phyloP scores from a whole-genome alignment of 2,797 vertebrate genomes.

The Myotis vivesi region DNA sequence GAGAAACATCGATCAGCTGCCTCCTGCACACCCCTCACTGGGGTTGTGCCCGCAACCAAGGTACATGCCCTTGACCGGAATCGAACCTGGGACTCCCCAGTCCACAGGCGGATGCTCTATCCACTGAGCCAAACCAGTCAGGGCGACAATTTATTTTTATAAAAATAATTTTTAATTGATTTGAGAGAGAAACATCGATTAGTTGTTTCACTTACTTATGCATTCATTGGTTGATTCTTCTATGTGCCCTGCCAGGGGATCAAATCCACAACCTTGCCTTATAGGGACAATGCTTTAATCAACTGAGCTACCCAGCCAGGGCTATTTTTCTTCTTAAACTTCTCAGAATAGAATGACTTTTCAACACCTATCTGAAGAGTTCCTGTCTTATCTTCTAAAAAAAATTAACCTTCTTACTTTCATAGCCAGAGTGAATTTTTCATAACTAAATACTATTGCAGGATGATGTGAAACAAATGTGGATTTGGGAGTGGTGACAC shows the following conservation, averaged over 20 bases:
- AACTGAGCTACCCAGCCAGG: background rate
- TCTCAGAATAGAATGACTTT: background rate
- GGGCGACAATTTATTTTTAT: background rate
- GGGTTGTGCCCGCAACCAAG: too few relatives aligned
- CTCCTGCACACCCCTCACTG: too few relatives aligned
- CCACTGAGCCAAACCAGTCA: too few relatives aligned
- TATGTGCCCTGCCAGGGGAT: background rate
- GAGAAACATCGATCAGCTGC: too few relatives aligned
- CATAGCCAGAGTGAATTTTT: slow-evolving; percentile 20
- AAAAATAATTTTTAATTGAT: background rate
- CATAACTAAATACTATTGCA: slow-evolving; percentile 14
- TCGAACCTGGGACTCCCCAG: too few relatives aligned
- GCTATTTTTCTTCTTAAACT: slow-evolving; percentile 33
- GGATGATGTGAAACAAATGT: slow-evolving; percentile 2
- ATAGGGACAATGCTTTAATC: background rate
- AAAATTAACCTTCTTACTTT: background rate
- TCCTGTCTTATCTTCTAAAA: background rate
- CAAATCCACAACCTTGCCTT: background rate
- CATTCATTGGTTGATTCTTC: background rate
- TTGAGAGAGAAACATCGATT: background rate
- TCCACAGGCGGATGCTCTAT: too few relatives aligned
- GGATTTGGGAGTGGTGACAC: background rate
- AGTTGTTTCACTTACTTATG: background rate
- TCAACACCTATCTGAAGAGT: slow-evolving; percentile 16
- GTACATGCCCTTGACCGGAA: too few relatives aligned